These are phyloP conservation scores for Penaeus vannamei DNA, from an alignment of 1,140 invertebrate genomes.

Conservation along the genomic window DNA sequence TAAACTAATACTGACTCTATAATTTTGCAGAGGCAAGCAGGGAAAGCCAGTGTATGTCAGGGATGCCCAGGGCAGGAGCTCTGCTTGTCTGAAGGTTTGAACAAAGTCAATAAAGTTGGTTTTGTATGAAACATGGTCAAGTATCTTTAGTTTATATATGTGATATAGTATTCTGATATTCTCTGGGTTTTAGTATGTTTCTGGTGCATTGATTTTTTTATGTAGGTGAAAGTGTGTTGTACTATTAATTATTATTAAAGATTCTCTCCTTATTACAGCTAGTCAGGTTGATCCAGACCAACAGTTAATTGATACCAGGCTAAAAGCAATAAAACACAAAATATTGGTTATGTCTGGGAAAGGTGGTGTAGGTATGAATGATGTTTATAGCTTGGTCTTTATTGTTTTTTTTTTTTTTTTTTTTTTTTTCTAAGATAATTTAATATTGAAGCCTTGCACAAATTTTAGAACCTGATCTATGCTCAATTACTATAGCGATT, in stretches of 20 bases:
- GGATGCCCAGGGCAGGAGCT: conserved; percentile 77
- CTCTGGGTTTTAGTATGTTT: too few relatives aligned
- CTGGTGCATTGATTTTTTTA: too few relatives aligned
- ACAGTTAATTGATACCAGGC: conserved; percentile 44
- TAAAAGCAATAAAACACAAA: conserved; percentile 73
- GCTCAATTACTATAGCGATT: too few relatives aligned
- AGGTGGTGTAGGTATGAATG: conserved; percentile 77
- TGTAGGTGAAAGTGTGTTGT: too few relatives aligned
- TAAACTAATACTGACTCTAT: not conserved
- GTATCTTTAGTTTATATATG: too few relatives aligned
- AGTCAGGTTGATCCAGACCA: conserved; percentile 68
- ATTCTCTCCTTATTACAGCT: conserved; percentile 58
- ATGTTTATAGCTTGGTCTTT: conserved; percentile 52
- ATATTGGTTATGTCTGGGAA: conserved; percentile 77
- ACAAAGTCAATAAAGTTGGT: not conserved
- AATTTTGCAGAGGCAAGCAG: conserved; percentile 71
- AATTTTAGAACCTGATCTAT: too few relatives aligned
- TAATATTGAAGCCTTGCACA: not conserved
- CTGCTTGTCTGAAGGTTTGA: conserved; percentile 69
- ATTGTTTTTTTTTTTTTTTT: not conserved
- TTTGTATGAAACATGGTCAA: too few relatives aligned
- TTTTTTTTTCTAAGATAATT: not conserved
- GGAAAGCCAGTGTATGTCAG: conserved; percentile 75
- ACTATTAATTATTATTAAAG: too few relatives aligned
- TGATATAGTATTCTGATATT: too few relatives aligned